Base-by-base conservation (phyloP, 2,113 vertebrate species). In the Calyptommatus sinebrachiatus region DNA sequence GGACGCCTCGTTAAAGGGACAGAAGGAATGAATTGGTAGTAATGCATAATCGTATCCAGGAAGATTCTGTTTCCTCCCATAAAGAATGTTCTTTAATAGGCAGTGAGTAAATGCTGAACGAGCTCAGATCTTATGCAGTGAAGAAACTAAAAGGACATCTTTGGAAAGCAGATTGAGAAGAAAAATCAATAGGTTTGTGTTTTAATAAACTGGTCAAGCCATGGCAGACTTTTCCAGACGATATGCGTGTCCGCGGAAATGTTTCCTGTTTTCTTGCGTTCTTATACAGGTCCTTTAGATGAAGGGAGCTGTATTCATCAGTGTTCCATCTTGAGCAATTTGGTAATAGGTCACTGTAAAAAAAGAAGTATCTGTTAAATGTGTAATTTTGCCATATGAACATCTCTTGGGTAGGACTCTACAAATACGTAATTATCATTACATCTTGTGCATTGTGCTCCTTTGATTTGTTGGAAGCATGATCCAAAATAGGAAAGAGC, bases 391-490 rank as follows among this genome's bases (percentile, higher is more conserved):
- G 53, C 31, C 87, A 68, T 80, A 83, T 86, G 6, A 82, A 48
- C 76, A 76, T 86, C 84, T 86, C 78, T n/a, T 53, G 53, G 11
- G 28, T 20, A 22, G 6, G 14, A 1, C 68, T 74, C 77, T 71
- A 83, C 84, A 84, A 91, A 85, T 87, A 84, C 79, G 74, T 48
- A 73, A 76, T 79, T 89, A 75, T 78, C 50, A 57, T 79, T 87
- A 24, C 50, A 18, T 50, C 70, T 70, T 50, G 16, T 70, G 45
- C 22, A 18, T 76, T 10, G 8, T 11, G 26, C 73, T 75, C 66
- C 29, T 29, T 65, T 57, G 57, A 57, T 8, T 20, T 48, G n/a
- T 41, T 31, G 4, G n/a, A 3, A 21, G 12, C 28, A 24, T 22
- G 53, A 35, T 7, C 26, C n/a, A 7, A 41, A 70, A 26, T 62